Evolutionary conservation across 2,113 vertebrate species (phyloP), one percentile per base, ranked within the genome.

Genomic region (Holacanthus passer): DNA sequence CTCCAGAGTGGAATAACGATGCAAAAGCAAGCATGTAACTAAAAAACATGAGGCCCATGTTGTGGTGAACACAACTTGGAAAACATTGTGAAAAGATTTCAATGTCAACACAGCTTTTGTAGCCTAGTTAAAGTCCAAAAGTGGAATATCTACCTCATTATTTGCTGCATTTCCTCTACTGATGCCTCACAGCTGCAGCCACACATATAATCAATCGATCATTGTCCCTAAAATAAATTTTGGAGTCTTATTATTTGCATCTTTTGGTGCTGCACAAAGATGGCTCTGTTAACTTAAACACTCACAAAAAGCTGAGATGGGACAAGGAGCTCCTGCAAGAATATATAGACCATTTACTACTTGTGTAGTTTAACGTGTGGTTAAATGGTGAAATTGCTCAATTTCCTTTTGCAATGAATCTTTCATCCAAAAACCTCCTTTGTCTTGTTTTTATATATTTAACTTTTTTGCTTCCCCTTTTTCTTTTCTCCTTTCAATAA

Each of bases 51-150:
- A 73, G 6, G 10, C 58, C 45, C 43, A 14, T 58, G 24, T 45
- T 58, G 22, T 45, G 47, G n/a, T 66, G 68, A 86, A 69, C 35
- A 29, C 52, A 53, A 66, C 20, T 60, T 52, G 35, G 11, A 77
- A 39, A 24, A 17, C 2, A 11, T 43, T 65, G 52, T 7, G 50
- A 60, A 63, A n/a, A 48, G 20, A 43, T 58, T 68, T 24, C 31
- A 53, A 32, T 11, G 27, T 73, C 76, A 50, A 65, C 75, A 69
- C 16, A 60, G 63, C 17, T 77, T 35, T 22, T 73, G 48, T 8
- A 41, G 52, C n/a, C 13, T 27, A 45, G 16, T 63, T 11, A 35
- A 70, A 62, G 53, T 43, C n/a, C 29, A 9, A 35, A 35, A 66
- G n/a, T 45, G 58, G 9, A 86, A 62, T 13, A 55, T 69, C 63